Percentiles rank a stretch among this genome's conserved stretches.
Conservation (phyloP, 1,140 invertebrate genomes). For the Plodia interpunctella region DNA sequence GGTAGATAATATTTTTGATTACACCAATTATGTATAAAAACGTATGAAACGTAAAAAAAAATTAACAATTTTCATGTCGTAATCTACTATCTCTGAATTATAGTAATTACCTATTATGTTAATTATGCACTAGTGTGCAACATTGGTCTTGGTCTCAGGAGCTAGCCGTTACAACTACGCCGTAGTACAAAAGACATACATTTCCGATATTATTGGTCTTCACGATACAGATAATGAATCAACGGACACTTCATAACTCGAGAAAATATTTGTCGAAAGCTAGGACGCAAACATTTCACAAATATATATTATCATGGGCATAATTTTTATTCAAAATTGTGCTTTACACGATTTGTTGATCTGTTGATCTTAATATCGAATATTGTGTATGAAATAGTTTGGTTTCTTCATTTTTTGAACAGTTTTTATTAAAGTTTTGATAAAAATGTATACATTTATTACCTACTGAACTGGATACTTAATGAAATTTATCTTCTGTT, state of each 20-base stretch:
- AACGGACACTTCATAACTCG: neutral
- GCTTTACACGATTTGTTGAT: too few species aligned
- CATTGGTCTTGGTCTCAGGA: constrained; percentile 11
- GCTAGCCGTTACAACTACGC: constrained; percentile 5
- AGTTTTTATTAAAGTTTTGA: too few species aligned
- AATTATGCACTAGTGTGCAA: constrained; percentile 2
- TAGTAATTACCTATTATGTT: neutral
- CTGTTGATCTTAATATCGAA: neutral
- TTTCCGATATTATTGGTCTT: constrained; percentile 9
- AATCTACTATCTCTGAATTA: neutral
- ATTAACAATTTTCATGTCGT: neutral
- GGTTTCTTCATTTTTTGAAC: neutral
- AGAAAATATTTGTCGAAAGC: constrained; percentile 3
- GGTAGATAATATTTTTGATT: neutral
- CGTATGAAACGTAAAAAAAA: too few species aligned
- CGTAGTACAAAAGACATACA: constrained; percentile 9
- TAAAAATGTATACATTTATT: too few species aligned
- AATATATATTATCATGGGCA: neutral
- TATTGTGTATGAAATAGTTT: constrained; percentile 15
- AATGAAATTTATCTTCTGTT: too few species aligned
- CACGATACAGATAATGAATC: neutral
- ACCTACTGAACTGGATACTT: too few species aligned
- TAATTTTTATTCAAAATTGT: neutral
- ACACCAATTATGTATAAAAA: too few species aligned
- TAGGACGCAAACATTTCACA: neutral